These are phyloP conservation scores for Pluvialis apricaria DNA, from an alignment of 2,113 vertebrate species.

Conservation along the genomic window DNA sequence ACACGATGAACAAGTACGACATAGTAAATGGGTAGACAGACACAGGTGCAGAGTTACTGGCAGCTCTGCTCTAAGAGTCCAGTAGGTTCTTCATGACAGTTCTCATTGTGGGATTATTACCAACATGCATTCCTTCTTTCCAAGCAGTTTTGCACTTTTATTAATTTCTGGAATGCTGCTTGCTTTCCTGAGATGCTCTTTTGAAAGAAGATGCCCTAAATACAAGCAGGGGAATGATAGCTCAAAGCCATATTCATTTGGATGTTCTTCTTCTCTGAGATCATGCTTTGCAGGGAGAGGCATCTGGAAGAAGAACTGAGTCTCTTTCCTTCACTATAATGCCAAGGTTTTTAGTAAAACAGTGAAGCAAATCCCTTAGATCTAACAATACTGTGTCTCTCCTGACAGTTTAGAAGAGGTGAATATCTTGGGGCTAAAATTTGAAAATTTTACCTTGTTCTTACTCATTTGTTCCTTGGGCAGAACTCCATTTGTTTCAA, in stretches of 20 bases:
- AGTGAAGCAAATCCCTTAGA: background rate
- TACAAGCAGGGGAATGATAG: background rate
- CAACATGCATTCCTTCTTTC: background rate
- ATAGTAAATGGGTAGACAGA: background rate
- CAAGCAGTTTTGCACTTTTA: background rate
- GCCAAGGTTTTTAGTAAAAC: background rate
- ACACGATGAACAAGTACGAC: background rate
- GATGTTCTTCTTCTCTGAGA: background rate
- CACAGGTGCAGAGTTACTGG: background rate
- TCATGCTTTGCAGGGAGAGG: background rate
- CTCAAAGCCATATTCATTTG: background rate
- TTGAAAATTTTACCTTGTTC: background rate
- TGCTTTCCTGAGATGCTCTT: background rate
- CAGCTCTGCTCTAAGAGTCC: background rate
- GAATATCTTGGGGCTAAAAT: background rate
- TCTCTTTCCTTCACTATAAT: background rate
- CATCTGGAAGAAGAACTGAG: background rate
- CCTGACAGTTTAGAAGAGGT: background rate
- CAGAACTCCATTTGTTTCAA: background rate
- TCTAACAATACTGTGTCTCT: background rate
- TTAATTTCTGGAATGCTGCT: background rate
- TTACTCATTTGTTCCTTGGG: background rate
- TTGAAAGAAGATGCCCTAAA: background rate
- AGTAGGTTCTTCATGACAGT: background rate
- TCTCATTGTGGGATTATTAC: background rate